Evolutionary conservation across 1,140 invertebrate species (phyloP).

Genomic region (Calephelis virginiensis): DNA sequence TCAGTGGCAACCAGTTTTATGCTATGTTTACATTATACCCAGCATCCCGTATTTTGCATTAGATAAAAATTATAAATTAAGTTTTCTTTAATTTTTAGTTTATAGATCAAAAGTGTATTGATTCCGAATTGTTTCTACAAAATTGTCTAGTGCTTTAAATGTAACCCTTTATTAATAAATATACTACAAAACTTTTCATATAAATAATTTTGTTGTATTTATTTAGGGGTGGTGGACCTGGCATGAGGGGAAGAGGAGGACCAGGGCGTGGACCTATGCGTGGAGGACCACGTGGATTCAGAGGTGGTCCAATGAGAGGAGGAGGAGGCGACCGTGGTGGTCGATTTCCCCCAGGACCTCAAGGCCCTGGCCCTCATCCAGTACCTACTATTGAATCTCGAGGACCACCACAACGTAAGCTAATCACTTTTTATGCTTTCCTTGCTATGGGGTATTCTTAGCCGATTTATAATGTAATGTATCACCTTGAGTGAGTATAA

Average conservation of each 20-base stretch:
- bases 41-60: no score
- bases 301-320: constrained; percentile 61
- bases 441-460: not conserved
- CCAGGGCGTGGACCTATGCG: constrained; percentile 51
- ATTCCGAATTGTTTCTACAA: no score
- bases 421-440: not conserved
- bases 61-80: no score
- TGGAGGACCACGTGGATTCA: constrained; percentile 57
- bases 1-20: no score
- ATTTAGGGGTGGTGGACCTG: constrained; percentile 47
- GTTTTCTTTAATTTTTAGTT: no score
- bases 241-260: constrained; percentile 62
- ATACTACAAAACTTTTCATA: no score
- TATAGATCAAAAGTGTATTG: no score
- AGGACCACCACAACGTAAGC: constrained; percentile 60
- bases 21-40: no score
- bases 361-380: constrained; percentile 72
- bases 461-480: no score
- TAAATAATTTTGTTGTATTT: constrained; percentile 14
- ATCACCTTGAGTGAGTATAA: no score
- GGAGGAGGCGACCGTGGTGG: constrained; percentile 60
- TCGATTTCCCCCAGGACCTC: constrained; percentile 62
- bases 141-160: no score
- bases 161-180: no score
- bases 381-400: constrained; percentile 74